A percentile compares a stretch with the other conserved stretches of the same genome.
These are phyloP conservation scores for Proterorhinus semilunaris DNA, from an alignment of 2,113 vertebrate genomes.

Conservation along the genomic window DNA sequence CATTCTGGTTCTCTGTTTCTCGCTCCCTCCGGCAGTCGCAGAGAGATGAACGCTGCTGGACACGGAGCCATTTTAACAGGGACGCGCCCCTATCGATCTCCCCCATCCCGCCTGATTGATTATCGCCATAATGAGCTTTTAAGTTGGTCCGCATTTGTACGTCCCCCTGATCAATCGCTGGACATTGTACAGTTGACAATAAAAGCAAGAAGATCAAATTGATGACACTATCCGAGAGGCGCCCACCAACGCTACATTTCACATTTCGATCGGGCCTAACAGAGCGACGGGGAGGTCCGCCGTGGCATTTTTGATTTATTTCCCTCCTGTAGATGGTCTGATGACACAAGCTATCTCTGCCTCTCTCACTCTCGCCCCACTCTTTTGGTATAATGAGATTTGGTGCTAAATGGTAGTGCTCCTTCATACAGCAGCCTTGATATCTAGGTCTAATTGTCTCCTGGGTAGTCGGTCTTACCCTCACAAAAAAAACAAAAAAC, in stretches of 20 bases:
- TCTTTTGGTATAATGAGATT: slow-evolving; percentile 69
- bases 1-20: slow-evolving; percentile 9
- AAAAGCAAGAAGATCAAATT: slow-evolving; percentile 74
- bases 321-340: slow-evolving; percentile 66
- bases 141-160: slow-evolving; percentile 68
- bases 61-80: slow-evolving; percentile 54
- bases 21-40: slow-evolving; percentile 48
- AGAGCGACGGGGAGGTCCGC: slow-evolving; percentile 49
- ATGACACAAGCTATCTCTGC: slow-evolving; percentile 62
- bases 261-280: slow-evolving; percentile 65
- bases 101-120: slow-evolving; percentile 66
- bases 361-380: slow-evolving; percentile 30
- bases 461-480: slow-evolving; percentile 64
- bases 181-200: slow-evolving; percentile 77
- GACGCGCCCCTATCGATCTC: slow-evolving; percentile 61
- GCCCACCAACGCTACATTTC: slow-evolving; percentile 29
- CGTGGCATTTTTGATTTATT: slow-evolving; percentile 74
- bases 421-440: slow-evolving; percentile 69
- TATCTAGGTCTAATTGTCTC: slow-evolving; percentile 81
- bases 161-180: slow-evolving; percentile 71
- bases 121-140: slow-evolving; percentile 74
- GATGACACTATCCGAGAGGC: slow-evolving; percentile 66
- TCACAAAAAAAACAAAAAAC: slow-evolving; percentile 35
- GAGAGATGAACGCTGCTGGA: slow-evolving; percentile 52
- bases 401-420: slow-evolving; percentile 68